These are phyloP conservation scores for Zosterops lateralis DNA, from an alignment of 2,113 vertebrate genomes.

Conservation along the genomic window DNA sequence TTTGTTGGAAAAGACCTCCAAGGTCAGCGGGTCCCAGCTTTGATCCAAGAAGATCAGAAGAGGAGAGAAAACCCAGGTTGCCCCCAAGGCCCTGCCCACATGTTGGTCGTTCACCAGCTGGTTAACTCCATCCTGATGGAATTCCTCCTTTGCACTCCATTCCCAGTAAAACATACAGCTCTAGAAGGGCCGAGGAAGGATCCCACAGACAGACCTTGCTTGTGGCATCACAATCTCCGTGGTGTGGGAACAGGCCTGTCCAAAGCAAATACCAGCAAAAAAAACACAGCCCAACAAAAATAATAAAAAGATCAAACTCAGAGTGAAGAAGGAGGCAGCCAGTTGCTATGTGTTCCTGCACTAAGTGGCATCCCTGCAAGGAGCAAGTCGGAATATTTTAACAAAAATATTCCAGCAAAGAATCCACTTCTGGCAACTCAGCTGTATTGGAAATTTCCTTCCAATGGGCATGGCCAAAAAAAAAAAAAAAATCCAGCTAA, in stretches of 20 bases:
- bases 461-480: background rate
- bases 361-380: background rate
- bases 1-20: background rate
- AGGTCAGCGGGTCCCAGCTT: background rate
- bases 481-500: background rate
- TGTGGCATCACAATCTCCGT: accelerated
- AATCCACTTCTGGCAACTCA: slow-evolving; percentile 6
- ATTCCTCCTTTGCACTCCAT: background rate
- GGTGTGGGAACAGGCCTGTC: background rate
- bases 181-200: background rate
- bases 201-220: background rate
- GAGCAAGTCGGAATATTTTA: background rate
- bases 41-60: background rate
- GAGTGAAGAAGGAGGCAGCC: background rate
- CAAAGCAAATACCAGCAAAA: background rate
- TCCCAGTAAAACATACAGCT: background rate
- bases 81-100: background rate
- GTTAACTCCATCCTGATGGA: background rate
- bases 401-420: slow-evolving; percentile 20
- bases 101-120: background rate
- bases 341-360: background rate
- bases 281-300: background rate
- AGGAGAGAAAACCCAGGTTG: background rate
- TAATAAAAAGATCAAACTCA: background rate
- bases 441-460: slow-evolving; percentile 61